Conservation (phyloP, 2,797 vertebrate genomes). For the Micrastur ruficollis region DNA sequence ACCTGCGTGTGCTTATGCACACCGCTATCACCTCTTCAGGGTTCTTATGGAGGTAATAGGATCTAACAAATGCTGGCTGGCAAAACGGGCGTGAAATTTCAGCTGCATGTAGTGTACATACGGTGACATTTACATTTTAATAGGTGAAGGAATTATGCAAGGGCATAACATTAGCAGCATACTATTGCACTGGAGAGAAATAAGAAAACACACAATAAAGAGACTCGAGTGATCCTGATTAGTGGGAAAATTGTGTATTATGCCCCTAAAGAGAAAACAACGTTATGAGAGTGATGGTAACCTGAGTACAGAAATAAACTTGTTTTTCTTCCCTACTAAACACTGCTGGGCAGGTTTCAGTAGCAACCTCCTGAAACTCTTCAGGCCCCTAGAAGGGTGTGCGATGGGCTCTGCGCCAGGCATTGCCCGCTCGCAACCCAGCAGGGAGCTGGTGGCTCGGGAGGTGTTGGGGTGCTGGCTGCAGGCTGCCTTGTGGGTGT, state of each 20-base stretch:
- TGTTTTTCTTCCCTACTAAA: not conserved
- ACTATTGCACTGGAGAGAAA: not conserved
- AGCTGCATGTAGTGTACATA: not conserved
- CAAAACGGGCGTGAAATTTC: not conserved
- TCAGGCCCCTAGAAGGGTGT: not conserved
- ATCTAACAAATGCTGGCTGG: not conserved
- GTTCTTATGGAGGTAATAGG: accelerated
- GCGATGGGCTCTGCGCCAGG: accelerated
- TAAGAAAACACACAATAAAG: not conserved
- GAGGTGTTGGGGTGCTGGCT: not conserved
- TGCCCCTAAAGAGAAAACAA: not conserved
- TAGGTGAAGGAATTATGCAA: not conserved
- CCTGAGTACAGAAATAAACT: not conserved
- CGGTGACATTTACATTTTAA: not conserved
- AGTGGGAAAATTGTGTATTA: not conserved
- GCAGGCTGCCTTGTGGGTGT: not conserved
- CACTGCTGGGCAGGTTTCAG: not conserved
- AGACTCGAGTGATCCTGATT: not conserved
- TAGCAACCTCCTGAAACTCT: not conserved
- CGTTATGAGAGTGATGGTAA: not conserved
- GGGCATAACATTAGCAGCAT: not conserved
- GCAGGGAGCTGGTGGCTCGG: not conserved
- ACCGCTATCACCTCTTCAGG: not conserved
- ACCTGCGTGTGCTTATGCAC: too few relatives aligned
- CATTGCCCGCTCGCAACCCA: not conserved